Evolutionary conservation across 1,140 invertebrate genomes (phyloP), one percentile per base, ranked within the genome.

Genomic region (Chelonus insularis): DNA sequence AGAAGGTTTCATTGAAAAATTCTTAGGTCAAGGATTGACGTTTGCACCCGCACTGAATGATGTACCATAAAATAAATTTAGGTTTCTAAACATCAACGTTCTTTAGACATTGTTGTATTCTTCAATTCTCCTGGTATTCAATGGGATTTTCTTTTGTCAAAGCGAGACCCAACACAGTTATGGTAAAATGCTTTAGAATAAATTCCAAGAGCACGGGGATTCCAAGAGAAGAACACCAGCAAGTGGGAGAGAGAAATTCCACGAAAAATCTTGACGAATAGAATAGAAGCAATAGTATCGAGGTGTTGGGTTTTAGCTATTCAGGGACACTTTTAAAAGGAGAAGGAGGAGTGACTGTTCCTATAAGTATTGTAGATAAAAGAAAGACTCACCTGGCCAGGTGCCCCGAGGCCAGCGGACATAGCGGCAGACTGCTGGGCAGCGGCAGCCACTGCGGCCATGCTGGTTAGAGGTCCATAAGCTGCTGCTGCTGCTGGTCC

Each of bases 401-500:
- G 82, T 68, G 82, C 78, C 16, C 76, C 82, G 16, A 87, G 77
- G 37, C 84, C 82, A 4, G 83, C 84, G 21, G 84, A 85, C 81
- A 87, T 87, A 16, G 83, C 83, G 25, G 79, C 83, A 4, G 83
- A 84, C 64, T 86, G 86, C 60, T 85, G 85, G n/a, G 85, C 86
- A 25, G 85, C 85, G 4, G 84, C 85, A 8, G 86, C 86, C 3
- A 86, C 82, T 9, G 80, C 85, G 8, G 86, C 86, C 84, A 87
- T 87, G 45, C 84, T 86, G 2, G 86, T 85, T 7, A 88, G 70
- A 2, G 86, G 84, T 32, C 86, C 84, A 64, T 87, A 88, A 25
- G 86, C 85, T n/a, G 85, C 85, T 34, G 84, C n/a, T n/a, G 86
- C 85, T n/a, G 85, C 84, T 41, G 85, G 85, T 59, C 82, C 82